These are phyloP conservation scores for Archocentrus centrarchus DNA, from an alignment of 2,113 vertebrate genomes.

Conservation along the genomic window DNA sequence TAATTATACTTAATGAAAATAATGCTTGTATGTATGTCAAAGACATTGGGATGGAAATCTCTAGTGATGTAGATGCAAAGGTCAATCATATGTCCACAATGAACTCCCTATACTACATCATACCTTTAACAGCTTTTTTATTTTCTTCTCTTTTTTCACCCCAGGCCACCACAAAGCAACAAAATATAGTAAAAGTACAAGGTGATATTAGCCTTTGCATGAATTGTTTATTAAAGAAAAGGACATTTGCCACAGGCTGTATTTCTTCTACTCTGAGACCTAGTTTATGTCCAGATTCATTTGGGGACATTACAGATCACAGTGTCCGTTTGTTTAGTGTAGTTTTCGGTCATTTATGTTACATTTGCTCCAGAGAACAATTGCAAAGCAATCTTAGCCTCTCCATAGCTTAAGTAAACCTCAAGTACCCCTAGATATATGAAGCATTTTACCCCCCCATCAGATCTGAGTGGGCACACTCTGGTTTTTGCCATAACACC, in stretches of 20 bases:
- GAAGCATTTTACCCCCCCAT: constrained; percentile 6
- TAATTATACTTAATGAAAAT: not conserved
- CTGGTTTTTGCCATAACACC: rapidly evolving
- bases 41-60: not conserved
- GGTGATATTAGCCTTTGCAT: constrained; percentile 36
- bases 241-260: constrained; percentile 28
- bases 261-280: constrained; percentile 28
- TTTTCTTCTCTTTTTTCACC: not conserved
- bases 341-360: constrained; percentile 23
- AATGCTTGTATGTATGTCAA: not conserved
- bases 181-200: constrained; percentile 36
- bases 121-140: constrained; percentile 8
- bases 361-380: constrained; percentile 14
- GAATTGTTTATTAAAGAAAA: constrained; percentile 35
- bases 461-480: not conserved
- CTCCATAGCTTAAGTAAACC: constrained; percentile 1
- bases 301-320: constrained; percentile 29
- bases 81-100: not conserved
- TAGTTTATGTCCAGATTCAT: constrained; percentile 53
- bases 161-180: constrained; percentile 31
- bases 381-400: constrained; percentile 21
- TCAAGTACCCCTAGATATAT: constrained; percentile 33
- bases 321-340: constrained; percentile 6
- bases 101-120: not conserved
- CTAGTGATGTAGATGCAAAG: not conserved